Conservation (phyloP, 2,888 invertebrate genomes). For the Drosophila subquinaria region DNA sequence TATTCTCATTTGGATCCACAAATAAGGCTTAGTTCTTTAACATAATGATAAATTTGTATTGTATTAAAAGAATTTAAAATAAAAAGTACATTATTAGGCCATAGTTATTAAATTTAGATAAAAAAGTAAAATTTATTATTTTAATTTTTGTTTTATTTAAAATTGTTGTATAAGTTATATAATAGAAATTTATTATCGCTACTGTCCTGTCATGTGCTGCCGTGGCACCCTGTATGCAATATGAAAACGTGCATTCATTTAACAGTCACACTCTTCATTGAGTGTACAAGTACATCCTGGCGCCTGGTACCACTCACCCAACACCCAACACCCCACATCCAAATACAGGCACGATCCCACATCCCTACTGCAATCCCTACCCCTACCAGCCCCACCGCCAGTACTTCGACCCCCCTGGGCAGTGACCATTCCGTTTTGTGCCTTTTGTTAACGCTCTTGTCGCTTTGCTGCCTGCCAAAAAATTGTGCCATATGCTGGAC, state of each 20-base stretch:
- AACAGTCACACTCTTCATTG: constrained; percentile 47
- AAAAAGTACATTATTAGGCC: too few species aligned
- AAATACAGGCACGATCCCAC: neutral
- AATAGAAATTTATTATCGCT: neutral
- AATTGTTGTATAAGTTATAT: too few species aligned
- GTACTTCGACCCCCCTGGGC: constrained; percentile 5
- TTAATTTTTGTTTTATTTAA: too few species aligned
- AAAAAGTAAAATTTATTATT: too few species aligned
- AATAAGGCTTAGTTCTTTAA: too few species aligned
- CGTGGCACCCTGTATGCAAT: constrained; percentile 61
- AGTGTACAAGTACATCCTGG: constrained; percentile 31
- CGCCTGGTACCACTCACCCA: constrained; percentile 2
- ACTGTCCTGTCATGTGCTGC: neutral
- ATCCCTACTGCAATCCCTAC: neutral
- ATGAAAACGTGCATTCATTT: constrained; percentile 68
- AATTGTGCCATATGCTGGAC: constrained; percentile 79
- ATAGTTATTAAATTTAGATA: too few species aligned
- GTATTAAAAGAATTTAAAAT: too few species aligned
- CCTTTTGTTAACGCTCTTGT: constrained; percentile 66
- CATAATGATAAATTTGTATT: too few species aligned
- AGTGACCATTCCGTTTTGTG: constrained; percentile 57
- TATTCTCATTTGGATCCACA: too few species aligned
- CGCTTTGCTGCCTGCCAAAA: constrained; percentile 52
- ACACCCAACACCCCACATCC: neutral
- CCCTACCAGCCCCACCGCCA: neutral